Percentiles rank a stretch among this genome's conserved stretches.
phyloP scores from a whole-genome alignment of 2,113 vertebrate genomes.

The Psammodynastes pulverulentus region DNA sequence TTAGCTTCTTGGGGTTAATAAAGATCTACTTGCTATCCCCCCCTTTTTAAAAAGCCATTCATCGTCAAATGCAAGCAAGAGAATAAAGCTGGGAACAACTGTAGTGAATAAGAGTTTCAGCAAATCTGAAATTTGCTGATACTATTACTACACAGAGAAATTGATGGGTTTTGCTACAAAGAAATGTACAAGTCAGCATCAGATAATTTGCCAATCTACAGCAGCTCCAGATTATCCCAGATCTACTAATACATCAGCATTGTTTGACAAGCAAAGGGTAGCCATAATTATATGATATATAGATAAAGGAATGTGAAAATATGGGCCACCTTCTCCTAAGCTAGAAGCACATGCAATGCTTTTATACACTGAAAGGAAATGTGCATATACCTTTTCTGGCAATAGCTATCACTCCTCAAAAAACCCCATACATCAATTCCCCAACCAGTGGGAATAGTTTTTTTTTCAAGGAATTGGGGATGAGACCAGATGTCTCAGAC shows the following conservation, averaged over 20 bases:
- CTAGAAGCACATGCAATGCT: neutral
- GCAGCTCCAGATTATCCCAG: neutral
- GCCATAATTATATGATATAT: neutral
- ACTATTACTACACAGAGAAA: neutral
- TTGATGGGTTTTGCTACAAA: neutral
- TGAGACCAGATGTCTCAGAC: neutral
- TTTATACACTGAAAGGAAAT: neutral
- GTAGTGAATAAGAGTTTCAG: too few species aligned
- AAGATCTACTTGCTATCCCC: neutral
- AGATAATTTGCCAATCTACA: neutral
- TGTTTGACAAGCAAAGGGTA: neutral
- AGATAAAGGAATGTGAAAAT: neutral
- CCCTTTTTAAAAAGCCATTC: neutral
- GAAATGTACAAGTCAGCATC: neutral
- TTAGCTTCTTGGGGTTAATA: slow-evolving; percentile 15
- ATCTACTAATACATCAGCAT: neutral
- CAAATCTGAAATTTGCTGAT: neutral
- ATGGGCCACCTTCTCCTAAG: neutral
- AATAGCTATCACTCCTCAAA: neutral
- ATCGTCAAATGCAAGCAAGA: neutral
- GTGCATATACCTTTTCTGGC: neutral
- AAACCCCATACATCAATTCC: neutral
- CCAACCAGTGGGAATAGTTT: neutral
- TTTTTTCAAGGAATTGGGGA: neutral
- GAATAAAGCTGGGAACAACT: neutral